phyloP scores from a whole-genome alignment of 2,797 vertebrate genomes.

The Miichthys miiuy region DNA sequence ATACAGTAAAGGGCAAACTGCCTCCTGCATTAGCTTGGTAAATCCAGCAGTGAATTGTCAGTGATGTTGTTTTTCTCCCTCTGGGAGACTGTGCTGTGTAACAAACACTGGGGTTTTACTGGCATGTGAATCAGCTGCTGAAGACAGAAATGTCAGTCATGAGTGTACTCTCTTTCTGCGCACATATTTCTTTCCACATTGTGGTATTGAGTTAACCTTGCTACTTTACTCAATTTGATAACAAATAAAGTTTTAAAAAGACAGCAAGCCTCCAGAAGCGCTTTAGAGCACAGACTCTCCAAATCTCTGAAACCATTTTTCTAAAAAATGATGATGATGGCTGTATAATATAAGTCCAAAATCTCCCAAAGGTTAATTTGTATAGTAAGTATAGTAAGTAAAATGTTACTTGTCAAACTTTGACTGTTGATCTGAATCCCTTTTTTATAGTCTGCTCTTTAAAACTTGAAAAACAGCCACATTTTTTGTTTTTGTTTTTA shows the following conservation, averaged over 20 bases:
- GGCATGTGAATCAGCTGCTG: slow-evolving; percentile 20
- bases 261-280: neutral
- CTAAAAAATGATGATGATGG: neutral
- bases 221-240: neutral
- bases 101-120: neutral
- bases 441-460: too few species aligned
- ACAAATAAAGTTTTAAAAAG: neutral
- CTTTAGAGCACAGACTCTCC: neutral
- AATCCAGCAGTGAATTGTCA: neutral
- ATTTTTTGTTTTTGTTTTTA: too few species aligned
- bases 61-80: slow-evolving; percentile 1
- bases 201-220: slow-evolving; percentile 35
- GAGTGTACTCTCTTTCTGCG: slow-evolving; percentile 3
- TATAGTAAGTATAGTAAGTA: too few species aligned
- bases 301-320: neutral
- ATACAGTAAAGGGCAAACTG: slow-evolving; percentile 9
- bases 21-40: neutral
- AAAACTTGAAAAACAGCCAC: too few species aligned
- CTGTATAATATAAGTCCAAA: neutral
- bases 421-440: too few species aligned
- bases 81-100: neutral
- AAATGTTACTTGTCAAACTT: too few species aligned
- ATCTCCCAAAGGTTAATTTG: neutral
- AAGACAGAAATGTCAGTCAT: slow-evolving; percentile 5
- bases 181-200: neutral